These are phyloP conservation scores for Zapornia atra DNA, from an alignment of 2,113 vertebrate species.

Conservation along the genomic window DNA sequence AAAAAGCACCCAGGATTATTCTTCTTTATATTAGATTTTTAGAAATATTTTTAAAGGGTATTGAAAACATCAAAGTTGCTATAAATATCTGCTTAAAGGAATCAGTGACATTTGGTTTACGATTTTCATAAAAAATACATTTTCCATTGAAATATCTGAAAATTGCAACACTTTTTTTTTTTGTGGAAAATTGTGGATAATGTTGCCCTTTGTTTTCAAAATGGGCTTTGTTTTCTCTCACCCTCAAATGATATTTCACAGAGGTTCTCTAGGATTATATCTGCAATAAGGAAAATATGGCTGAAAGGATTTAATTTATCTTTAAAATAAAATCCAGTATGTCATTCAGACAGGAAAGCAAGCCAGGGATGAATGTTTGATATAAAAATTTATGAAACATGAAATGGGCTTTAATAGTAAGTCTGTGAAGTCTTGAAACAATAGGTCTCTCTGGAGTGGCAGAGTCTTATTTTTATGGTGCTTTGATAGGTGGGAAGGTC, in stretches of 20 bases:
- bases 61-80: background rate
- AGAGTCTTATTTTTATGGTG: background rate
- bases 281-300: background rate
- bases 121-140: accelerated
- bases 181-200: background rate
- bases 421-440: slow-evolving; percentile 9
- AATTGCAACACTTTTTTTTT: background rate
- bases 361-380: slow-evolving; percentile 33
- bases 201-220: background rate
- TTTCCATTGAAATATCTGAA: background rate
- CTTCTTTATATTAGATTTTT: background rate
- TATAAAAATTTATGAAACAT: slow-evolving; percentile 70
- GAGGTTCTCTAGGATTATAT: background rate
- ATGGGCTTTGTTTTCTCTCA: background rate
- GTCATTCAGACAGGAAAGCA: slow-evolving; percentile 3
- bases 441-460: background rate
- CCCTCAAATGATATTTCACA: background rate
- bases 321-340: slow-evolving; percentile 6
- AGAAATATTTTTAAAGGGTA: background rate
- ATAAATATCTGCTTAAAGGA: background rate
- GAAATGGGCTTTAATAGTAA: slow-evolving; percentile 50
- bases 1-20: background rate
- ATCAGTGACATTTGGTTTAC: background rate
- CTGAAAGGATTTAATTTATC: slow-evolving; percentile 3
- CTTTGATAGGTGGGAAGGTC: background rate